Percentiles rank a stretch among this genome's conserved stretches.
phyloP scores from a whole-genome alignment of 2,797 vertebrate genomes.

The Acrossocheilus fasciatus region DNA sequence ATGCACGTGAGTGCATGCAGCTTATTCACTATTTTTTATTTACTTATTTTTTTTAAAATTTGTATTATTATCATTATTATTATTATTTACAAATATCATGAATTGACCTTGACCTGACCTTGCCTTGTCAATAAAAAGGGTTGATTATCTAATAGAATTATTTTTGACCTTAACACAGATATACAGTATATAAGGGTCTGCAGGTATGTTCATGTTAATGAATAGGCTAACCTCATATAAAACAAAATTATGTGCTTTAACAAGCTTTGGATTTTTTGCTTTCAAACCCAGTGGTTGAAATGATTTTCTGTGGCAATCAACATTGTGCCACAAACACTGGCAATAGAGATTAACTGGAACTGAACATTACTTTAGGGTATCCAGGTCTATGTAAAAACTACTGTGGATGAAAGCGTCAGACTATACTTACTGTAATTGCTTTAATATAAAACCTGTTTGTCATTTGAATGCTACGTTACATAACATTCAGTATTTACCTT shows the following conservation, averaged over 20 bases:
- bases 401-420: background rate
- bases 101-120: background rate
- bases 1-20: background rate
- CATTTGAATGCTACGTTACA: background rate
- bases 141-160: background rate
- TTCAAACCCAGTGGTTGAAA: background rate
- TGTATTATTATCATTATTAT: background rate
- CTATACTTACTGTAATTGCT: background rate
- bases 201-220: background rate
- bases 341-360: background rate
- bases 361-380: background rate
- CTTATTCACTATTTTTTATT: too few species aligned
- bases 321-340: background rate
- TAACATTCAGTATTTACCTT: slow-evolving; percentile 9
- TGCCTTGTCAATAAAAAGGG: background rate
- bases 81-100: background rate
- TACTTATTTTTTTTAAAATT: too few species aligned
- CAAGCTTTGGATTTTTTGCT: background rate
- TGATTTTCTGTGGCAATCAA: background rate
- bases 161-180: background rate
- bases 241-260: background rate
- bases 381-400: background rate
- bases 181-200: background rate
- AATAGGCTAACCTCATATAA: background rate
- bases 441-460: slow-evolving; percentile 7